A percentile compares a stretch with the other conserved stretches of the same genome.
Evolutionary conservation across 2,797 vertebrate genomes (phyloP).

Genomic region (Sebastes glaucus): DNA sequence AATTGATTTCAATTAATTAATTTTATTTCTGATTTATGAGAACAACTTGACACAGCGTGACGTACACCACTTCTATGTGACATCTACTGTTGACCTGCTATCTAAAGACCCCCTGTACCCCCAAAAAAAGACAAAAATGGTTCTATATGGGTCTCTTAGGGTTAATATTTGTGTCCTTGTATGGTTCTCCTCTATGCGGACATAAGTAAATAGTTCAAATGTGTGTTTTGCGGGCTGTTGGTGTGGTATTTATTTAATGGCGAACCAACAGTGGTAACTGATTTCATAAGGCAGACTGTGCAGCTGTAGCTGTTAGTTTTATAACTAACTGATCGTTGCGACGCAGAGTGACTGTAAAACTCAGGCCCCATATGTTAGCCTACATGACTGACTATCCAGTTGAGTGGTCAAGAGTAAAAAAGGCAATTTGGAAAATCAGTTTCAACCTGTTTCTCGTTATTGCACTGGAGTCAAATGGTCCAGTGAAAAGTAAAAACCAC

Average conservation of each 20-base stretch:
- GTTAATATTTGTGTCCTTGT: background rate
- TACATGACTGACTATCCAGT: background rate
- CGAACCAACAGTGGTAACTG: background rate
- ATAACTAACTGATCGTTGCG: background rate
- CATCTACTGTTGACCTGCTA: no score
- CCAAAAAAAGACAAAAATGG: no score
- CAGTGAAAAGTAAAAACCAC: constrained; percentile 14
- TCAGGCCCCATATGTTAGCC: background rate
- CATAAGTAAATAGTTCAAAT: background rate
- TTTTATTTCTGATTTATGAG: no score
- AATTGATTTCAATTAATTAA: no score
- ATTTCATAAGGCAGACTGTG: background rate
- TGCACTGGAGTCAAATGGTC: background rate
- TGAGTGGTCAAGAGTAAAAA: constrained; percentile 27
- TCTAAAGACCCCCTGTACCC: no score
- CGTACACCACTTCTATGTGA: no score
- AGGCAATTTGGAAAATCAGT: constrained; percentile 29
- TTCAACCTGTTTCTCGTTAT: constrained; percentile 29
- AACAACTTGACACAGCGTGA: no score
- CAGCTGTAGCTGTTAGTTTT: background rate
- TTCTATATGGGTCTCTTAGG: background rate
- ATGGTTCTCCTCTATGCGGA: background rate
- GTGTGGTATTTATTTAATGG: background rate
- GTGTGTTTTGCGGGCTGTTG: background rate
- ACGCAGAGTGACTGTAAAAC: background rate